phyloP scores from a whole-genome alignment of 2,113 vertebrate genomes.

The Lynx canadensis region DNA sequence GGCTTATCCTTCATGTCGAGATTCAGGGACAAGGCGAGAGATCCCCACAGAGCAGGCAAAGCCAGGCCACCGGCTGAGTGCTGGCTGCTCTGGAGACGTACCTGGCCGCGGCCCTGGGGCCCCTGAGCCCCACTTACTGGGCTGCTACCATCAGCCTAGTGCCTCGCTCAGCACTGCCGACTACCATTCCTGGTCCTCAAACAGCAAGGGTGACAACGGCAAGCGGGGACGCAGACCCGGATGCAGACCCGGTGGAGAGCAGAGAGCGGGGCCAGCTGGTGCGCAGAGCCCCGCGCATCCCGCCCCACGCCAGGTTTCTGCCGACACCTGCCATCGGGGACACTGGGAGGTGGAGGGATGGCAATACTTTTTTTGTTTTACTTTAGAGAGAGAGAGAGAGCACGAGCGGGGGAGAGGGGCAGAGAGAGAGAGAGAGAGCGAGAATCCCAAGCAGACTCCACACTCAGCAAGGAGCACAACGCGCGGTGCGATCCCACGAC shows the following conservation, averaged over 20 bases:
- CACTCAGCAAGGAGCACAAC: too few species aligned
- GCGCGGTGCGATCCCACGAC: too few species aligned
- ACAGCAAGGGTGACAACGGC: neutral
- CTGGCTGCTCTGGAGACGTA: rapidly evolving
- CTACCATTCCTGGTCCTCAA: neutral
- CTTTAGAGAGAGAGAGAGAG: too few species aligned
- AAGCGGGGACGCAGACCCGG: neutral
- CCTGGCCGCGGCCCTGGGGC: rapidly evolving
- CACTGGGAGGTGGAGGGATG: rapidly evolving
- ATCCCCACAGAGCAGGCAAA: neutral
- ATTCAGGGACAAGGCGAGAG: neutral
- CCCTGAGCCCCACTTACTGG: neutral
- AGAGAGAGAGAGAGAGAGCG: too few species aligned
- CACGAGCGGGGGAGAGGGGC: too few species aligned
- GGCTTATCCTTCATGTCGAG: neutral
- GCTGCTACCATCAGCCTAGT: neutral
- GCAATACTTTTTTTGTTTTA: neutral
- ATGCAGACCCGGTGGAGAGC: rapidly evolving
- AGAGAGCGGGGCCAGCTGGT: neutral
- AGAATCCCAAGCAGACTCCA: too few species aligned
- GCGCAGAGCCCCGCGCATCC: rapidly evolving
- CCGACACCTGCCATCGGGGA: neutral
- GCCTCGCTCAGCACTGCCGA: rapidly evolving
- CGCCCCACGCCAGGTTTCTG: neutral
- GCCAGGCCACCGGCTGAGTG: neutral